Evolutionary conservation across 2,797 vertebrate species (phyloP).

Genomic region (Aplochiton taeniatus): DNA sequence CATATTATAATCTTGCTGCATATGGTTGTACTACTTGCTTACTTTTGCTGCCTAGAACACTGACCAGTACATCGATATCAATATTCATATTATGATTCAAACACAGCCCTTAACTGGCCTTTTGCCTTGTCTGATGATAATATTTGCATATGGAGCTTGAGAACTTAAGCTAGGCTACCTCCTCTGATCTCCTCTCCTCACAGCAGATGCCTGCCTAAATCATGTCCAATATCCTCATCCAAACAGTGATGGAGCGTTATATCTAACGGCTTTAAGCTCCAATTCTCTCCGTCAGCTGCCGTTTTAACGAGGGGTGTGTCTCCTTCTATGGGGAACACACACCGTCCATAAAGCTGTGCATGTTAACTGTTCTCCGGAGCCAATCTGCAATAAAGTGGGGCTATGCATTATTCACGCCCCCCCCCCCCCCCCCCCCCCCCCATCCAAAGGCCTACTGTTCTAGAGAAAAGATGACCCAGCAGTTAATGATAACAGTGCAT

Average conservation of each 20-base stretch:
- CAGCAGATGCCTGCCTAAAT: conserved; percentile 1
- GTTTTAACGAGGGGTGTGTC: conserved; percentile 22
- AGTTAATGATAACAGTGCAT: conserved; percentile 48
- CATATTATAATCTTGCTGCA: too few species aligned
- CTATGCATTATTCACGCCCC: conserved; percentile 61
- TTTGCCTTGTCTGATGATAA: background rate
- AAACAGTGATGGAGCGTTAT: background rate
- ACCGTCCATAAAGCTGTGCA: conserved; percentile 28
- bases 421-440: too few species aligned
- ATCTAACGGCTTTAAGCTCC: background rate
- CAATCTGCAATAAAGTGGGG: conserved; percentile 51
- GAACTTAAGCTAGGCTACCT: conserved; percentile 1
- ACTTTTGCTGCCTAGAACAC: too few species aligned
- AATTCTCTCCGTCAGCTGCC: conserved; percentile 20
- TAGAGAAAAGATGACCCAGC: conserved; percentile 32
- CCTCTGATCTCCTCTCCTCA: conserved; percentile 6
- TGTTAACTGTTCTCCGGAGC: conserved; percentile 40
- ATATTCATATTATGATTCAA: too few species aligned
- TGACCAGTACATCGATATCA: too few species aligned
- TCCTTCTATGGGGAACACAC: conserved; percentile 14
- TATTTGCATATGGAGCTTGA: background rate
- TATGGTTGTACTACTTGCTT: too few species aligned
- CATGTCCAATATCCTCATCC: background rate
- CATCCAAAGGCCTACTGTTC: conserved; percentile 41
- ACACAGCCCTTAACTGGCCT: background rate